Base-by-base conservation (phyloP, 2,113 vertebrate genomes). In the Ornithorhynchus anatinus region DNA sequence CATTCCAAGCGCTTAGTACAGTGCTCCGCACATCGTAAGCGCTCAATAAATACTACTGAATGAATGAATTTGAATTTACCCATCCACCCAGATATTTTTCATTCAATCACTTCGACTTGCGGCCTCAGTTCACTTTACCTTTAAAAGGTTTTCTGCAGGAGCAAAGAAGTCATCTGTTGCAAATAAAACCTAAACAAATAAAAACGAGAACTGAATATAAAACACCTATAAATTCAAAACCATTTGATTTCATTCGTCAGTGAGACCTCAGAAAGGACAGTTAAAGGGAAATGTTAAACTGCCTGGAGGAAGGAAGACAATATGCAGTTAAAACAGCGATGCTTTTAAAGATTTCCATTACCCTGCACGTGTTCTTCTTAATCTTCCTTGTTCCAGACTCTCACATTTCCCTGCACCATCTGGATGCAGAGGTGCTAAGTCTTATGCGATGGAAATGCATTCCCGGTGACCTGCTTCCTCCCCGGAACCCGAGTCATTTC, bases 141-240 rank as follows among this genome's bases (percentile, higher is more conserved):
- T 89, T 67, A 89, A 37, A 9, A 88, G 60, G 57, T 90, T 84
- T 77, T 92, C 85, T 32, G 83, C 82, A 29, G 63, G 29, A 53
- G 69, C 53, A 66, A 88, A 92, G 69, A 83, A 77, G 38, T 90
- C 78, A 36, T 74, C 78, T 13, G 74, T 85, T 48, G 43, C 47
- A 76, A 89, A 92, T 14, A 88, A 63, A 71, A 64, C 15, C 80
- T 89, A 38, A 50, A 70, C 33, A 75, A 64, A 76, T 13, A 68
- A 74, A 58, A 61, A 63, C n/a, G 47, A 59, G 72, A 62, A 60
- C 1, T 4, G 3, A 67, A 70, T 65, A 52, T 57, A 0, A 39
- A 76, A 80, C n/a, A 20, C 39, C 50, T 10, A 5, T 51, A 44
- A 33, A 25, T 51, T 45, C 4, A 25, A 37, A 40, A n/a, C 31